Base-by-base conservation (phyloP, 2,797 vertebrate species). In the Hippocampus kuda region DNA sequence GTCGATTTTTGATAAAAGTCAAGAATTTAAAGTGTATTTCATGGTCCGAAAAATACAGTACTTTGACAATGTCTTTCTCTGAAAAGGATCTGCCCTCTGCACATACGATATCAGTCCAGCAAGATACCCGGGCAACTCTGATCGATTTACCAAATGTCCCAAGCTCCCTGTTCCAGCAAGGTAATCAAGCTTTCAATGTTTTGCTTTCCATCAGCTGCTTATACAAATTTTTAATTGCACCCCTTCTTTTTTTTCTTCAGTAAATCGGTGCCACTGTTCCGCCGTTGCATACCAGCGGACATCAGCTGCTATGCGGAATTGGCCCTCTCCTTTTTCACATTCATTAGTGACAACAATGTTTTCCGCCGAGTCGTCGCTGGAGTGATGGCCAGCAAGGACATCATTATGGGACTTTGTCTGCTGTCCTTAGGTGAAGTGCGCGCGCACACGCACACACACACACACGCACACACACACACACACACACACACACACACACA, bases 321-420 rank as follows among this genome's bases (percentile, higher is more conserved):
- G 81, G 92, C 93, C 73, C 92, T 97, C 90, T 93, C 93, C 57
- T 92, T 98, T 84, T 89, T 95, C 90, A 94, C 94, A 76, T 96
- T 98, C 81, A 89, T 99, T 88, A 94, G 92, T 78, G 95, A 98
- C 91, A 95, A 95, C 94, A 95, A 89, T 79, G 90, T 93, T 81
- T 89, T 98, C 87, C 94, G 95, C 78, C 93, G 95, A 81, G 90
- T 99, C 88, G 90, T 95, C 83, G 91, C 94, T 71, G 95, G 97
- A 81, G 92, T 99, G 87, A 93, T 98, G 94, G 93, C 94, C 90
- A 97, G 95, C 92, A 98, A 97, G 92, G 95, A 98, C 88, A 95
- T 97, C 89, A 98, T 99, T 89, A 92, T 99, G 91, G 95, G 94
- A 87, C 93, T 99, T 85, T 99, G 97, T 88, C 81, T 98, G 81